These are phyloP conservation scores for Cataglyphis cursor DNA, from an alignment of 2,888 invertebrate genomes.

Conservation along the genomic window DNA sequence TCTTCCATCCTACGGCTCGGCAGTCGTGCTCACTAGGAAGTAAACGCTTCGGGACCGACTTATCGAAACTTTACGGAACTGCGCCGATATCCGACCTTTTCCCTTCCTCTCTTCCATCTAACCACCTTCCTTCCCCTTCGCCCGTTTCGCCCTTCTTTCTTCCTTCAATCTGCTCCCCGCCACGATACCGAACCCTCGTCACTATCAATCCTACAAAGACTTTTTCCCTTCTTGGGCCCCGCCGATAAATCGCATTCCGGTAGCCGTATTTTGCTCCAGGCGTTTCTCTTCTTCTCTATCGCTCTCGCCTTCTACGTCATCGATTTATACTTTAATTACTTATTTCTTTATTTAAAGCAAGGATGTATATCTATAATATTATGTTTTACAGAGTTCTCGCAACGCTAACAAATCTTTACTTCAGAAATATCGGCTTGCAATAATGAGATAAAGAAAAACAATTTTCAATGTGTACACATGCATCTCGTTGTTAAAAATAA, in stretches of 20 bases:
- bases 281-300: conserved; percentile 32
- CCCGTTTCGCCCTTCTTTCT: conserved; percentile 27
- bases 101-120: conserved; percentile 20
- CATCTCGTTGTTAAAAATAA: background rate
- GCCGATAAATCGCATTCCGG: conserved; percentile 58
- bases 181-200: conserved; percentile 63
- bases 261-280: conserved; percentile 28
- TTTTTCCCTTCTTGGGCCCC: conserved; percentile 25
- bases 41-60: conserved; percentile 80
- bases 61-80: conserved; percentile 82
- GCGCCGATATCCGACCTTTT: conserved; percentile 73
- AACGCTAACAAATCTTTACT: background rate
- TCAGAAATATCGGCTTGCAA: background rate
- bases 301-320: conserved; percentile 11
- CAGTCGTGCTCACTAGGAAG: conserved; percentile 76
- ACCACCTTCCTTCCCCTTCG: conserved; percentile 52
- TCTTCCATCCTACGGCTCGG: conserved; percentile 71
- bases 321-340: conserved; percentile 45
- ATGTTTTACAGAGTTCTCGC: background rate
- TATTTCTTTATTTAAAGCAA: background rate
- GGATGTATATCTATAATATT: background rate
- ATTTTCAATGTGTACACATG: background rate
- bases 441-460: background rate
- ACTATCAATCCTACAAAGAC: conserved; percentile 61
- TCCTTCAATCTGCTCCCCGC: conserved; percentile 33